A percentile compares a stretch with the other conserved stretches of the same genome.
Evolutionary conservation across 2,113 vertebrate genomes (phyloP).

Genomic region (Phyllopteryx taeniolatus): DNA sequence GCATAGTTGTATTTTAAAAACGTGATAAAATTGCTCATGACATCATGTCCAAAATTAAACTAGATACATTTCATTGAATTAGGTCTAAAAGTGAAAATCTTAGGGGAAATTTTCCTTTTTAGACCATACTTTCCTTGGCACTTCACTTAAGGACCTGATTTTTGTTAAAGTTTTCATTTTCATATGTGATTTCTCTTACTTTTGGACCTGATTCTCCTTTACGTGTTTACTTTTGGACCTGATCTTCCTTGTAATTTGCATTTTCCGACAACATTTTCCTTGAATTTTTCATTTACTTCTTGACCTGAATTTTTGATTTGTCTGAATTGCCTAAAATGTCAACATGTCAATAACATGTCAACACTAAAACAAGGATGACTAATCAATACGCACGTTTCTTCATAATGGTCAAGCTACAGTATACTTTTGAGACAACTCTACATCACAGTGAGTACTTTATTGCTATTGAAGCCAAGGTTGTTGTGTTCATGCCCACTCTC

Average conservation of each 20-base stretch:
- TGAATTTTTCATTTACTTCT: too few species aligned
- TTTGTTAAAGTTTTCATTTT: too few species aligned
- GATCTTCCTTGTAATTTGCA: too few species aligned
- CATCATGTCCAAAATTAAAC: background rate
- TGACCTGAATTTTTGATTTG: too few species aligned
- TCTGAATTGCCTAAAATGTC: background rate
- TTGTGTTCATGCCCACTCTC: too few species aligned
- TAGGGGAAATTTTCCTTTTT: background rate
- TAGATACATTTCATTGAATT: background rate
- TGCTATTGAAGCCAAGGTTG: background rate
- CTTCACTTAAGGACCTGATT: too few species aligned
- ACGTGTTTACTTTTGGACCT: too few species aligned
- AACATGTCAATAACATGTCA: background rate
- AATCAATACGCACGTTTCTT: background rate
- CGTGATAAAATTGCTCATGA: background rate
- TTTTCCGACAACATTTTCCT: too few species aligned
- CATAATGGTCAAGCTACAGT: background rate
- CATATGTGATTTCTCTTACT: too few species aligned
- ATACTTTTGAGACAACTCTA: too few species aligned
- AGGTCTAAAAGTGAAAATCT: background rate
- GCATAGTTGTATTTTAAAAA: background rate
- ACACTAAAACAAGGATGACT: background rate
- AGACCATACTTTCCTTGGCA: too few species aligned
- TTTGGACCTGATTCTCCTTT: too few species aligned
- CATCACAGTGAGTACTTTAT: background rate